Evolutionary conservation across 1,140 invertebrate species (phyloP), one percentile per base, ranked within the genome.

Genomic region (Trichonephila clavipes): DNA sequence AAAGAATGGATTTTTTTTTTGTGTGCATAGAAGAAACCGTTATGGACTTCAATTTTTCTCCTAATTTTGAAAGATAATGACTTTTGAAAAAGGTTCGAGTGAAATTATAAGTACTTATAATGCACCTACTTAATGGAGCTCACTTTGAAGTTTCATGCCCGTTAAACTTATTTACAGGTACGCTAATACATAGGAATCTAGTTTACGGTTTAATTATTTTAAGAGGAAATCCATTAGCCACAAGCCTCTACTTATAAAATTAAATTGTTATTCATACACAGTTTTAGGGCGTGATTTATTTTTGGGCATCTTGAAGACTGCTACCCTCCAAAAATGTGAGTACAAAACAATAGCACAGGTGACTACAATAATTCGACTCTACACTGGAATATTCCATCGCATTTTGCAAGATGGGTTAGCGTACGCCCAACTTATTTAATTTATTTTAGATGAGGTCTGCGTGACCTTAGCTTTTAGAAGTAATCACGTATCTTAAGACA

Each of bases 401-500:
- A 18, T 16, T 18, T 64, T 64, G 62, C 16, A 64, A 64, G 62
- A 19, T 34, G 16, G 72, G 24, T 77, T 18, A 14, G 18, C 24
- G 28, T 28, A 77, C 72, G 72, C 72, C 72, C 72, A 77, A 18
- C 24, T 77, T 34, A 77, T 77, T 77, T 77, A 77, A 77, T 34
- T 34, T 34, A 77, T 40, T 77, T 34, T 6, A n/a, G 28, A 77
- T 77, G 34, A 77, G 18, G 5, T 51, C 51, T 51, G 51, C 14
- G 1, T 18, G 28, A 28, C 72, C 72, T 3, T 18, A 34, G 10
- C 34, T 34, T 77, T 77, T 16, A 77, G 34, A 34, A 77, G 72
- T 18, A 40, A 77, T 77, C 66, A 77, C 28, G 34, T 34, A 16
- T 14, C 28, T 77, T 77, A 28, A 34, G 34, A 34, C 16, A 16